Evolutionary conservation across 2,113 vertebrate genomes (phyloP), one percentile per base, ranked within the genome.

Genomic region (Alosa alosa): DNA sequence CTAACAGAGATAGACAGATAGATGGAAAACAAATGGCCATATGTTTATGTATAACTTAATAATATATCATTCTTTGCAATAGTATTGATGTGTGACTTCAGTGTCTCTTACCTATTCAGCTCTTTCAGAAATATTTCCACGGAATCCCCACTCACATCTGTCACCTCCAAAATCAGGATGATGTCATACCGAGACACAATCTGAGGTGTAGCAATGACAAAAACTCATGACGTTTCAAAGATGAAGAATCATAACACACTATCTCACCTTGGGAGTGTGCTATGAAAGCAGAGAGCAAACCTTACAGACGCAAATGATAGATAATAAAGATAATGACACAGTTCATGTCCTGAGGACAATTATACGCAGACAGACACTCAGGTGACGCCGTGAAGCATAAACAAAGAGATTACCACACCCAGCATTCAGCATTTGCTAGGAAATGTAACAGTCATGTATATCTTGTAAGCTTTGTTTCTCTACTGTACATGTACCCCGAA

Each of bases 131-230:
- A 89, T 0, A 22, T 90, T 55, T 89, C 44, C 0, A 94, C 87
- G 0, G 94, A 88, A n/a, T 82, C 11, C 11, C 91, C 92, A 0
- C 87, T 94, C 64, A 45, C 1, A 68, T 96, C 96, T 83, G 95
- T 93, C 49, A 96, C 95, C 86, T 96, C 95, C 64, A 95, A 89
- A 85, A 96, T 95, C 75, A 96, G 17, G 0, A 95, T 91, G 88
- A 96, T 94, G 89, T 95, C 95, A 90, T 96, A 96, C 2, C 93
- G 94, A 18, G 91, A 94, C 39, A 95, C 90, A 1, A 96, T 93
- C 95, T 96, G 64, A 9, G 64, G n/a, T 3, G 25, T 25, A 36
- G 64, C 25, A 72, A 15, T 3, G 25, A 72, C n/a, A 72, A 25
- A 72, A 72, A 31, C 64, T 11, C 1, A 55, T 18, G 52, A 55